These are phyloP conservation scores for Dasypogon diadema DNA, from an alignment of 2,888 invertebrate genomes.

Conservation along the genomic window DNA sequence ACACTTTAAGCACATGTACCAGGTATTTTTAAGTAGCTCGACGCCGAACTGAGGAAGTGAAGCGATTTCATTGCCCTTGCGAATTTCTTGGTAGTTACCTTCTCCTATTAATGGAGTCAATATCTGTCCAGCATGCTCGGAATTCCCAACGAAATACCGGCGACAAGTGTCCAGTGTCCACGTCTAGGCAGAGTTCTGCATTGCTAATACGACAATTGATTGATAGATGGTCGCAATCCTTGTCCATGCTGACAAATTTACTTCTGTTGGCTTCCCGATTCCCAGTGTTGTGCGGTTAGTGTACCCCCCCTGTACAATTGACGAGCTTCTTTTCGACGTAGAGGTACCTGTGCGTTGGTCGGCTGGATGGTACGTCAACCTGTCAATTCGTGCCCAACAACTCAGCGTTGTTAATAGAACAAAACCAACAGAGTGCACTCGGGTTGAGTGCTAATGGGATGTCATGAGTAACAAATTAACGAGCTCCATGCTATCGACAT, in stretches of 20 bases:
- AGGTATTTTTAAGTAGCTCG: too few species aligned
- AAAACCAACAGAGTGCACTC: neutral
- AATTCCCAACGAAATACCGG: neutral
- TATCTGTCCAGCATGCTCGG: neutral
- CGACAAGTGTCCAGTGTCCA: too few species aligned
- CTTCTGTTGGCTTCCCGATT: neutral
- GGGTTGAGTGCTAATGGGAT: constrained; percentile 16
- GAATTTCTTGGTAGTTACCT: neutral
- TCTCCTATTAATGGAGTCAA: neutral
- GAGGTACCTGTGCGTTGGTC: too few species aligned
- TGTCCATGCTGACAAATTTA: neutral
- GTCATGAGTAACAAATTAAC: constrained; percentile 35
- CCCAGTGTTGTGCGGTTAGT: neutral
- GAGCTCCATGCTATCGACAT: constrained; percentile 22
- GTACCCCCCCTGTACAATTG: neutral
- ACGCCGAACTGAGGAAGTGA: too few species aligned
- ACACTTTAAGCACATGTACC: too few species aligned
- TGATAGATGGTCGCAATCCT: neutral
- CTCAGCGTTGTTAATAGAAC: too few species aligned
- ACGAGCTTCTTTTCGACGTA: neutral
- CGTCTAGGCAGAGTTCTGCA: neutral
- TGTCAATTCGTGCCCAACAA: neutral
- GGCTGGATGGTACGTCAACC: neutral
- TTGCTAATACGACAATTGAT: neutral
- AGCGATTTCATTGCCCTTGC: neutral